Evolutionary conservation across 2,113 vertebrate genomes (phyloP).

Genomic region (Peromyscus californicus): DNA sequence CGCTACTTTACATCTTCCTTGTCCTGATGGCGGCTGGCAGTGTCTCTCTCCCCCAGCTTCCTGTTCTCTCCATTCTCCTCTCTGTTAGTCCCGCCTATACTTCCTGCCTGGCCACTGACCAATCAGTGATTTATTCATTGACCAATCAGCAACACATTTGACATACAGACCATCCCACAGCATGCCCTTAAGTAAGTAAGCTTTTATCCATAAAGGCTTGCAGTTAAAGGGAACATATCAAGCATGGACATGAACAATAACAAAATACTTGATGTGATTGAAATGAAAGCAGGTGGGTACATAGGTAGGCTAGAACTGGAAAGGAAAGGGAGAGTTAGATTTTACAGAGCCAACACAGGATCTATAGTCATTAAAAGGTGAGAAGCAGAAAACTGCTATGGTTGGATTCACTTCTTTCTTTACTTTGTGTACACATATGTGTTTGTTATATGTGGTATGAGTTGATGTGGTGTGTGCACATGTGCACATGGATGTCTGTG

Average conservation of each 20-base stretch:
- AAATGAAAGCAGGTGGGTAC: neutral
- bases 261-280: neutral
- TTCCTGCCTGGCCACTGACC: too few species aligned
- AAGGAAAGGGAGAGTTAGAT: neutral
- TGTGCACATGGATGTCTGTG: neutral
- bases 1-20: too few species aligned
- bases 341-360: neutral
- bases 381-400: neutral
- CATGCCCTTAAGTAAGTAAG: neutral
- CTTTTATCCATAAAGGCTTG: neutral
- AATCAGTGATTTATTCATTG: too few species aligned
- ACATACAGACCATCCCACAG: too few species aligned
- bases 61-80: too few species aligned
- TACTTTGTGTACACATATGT: neutral
- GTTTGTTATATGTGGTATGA: neutral
- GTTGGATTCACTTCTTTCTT: neutral
- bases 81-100: too few species aligned
- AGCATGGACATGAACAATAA: neutral
- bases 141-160: too few species aligned
- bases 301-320: neutral
- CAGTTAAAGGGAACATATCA: neutral
- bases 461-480: neutral
- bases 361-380: neutral
- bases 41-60: too few species aligned
- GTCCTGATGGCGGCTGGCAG: too few species aligned